Conservation (phyloP, 2,888 invertebrate genomes). For the Drosophila emarginata region DNA sequence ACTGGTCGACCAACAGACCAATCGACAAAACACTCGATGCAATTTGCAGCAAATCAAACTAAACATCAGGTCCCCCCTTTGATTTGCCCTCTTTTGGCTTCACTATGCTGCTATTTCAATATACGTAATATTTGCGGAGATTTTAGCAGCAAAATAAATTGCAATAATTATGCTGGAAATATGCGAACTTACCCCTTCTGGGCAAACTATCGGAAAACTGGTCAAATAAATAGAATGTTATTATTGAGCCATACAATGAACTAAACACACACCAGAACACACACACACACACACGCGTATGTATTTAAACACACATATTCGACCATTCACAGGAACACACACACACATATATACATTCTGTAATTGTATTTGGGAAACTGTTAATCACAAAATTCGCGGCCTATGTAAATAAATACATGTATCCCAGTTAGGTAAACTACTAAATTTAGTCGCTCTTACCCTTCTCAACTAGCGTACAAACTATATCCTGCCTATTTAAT, state of each 20-base stretch:
- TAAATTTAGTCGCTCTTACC: slow-evolving; percentile 27
- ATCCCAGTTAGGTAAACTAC: slow-evolving; percentile 42
- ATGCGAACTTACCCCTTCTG: slow-evolving; percentile 28
- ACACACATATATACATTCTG: slow-evolving; percentile 31
- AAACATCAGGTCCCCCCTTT: slow-evolving; percentile 10
- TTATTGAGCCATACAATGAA: slow-evolving; percentile 66
- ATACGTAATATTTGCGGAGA: slow-evolving; percentile 48
- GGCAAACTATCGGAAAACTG: slow-evolving; percentile 53
- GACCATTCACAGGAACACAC: slow-evolving; percentile 6
- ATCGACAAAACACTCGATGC: slow-evolving; percentile 51
- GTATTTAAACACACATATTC: background rate
- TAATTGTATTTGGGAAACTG: slow-evolving; percentile 63
- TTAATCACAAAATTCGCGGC: slow-evolving; percentile 67
- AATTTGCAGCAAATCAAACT: slow-evolving; percentile 61
- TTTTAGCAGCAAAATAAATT: slow-evolving; percentile 71
- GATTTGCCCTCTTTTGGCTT: background rate
- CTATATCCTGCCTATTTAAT: slow-evolving; percentile 20
- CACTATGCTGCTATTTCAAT: background rate
- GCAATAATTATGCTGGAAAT: slow-evolving; percentile 65
- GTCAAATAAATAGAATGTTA: slow-evolving; percentile 71
- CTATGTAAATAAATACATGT: slow-evolving; percentile 57
- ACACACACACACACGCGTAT: background rate
- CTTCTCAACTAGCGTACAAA: background rate
- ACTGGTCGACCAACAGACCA: slow-evolving; percentile 31
- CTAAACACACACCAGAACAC: slow-evolving; percentile 20